Evolutionary conservation across 1,140 invertebrate species (phyloP), one percentile per base, ranked within the genome.

Genomic region (Oreohelix idahoensis): DNA sequence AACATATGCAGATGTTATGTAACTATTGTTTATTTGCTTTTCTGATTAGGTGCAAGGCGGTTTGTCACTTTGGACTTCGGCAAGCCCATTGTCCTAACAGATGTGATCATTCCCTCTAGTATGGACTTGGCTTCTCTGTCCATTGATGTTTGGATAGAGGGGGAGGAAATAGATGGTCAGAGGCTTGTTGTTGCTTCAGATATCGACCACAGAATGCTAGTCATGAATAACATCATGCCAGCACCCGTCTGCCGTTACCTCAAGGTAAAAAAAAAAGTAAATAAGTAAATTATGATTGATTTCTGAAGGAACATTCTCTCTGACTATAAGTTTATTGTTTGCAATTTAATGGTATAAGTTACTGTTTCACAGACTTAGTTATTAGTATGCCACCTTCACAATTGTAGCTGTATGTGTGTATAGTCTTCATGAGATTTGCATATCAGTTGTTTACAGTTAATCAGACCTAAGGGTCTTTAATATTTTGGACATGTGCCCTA

Each of bases 31-130:
- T 29, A 32, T n/a, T 42, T 17, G 63, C 23, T 23, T 71, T 63
- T 53, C 11, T 87, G 53, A 83, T 58, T 96, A 86, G 96, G 96
- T 58, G 93, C 93, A 17, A 90, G 94, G 70, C 86, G 97, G 83
- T 98, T 97, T 93, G 96, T 98, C 70, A 96, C 97, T 17, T 93
- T 98, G 23, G 97, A 98, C 93, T 97, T 98, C 92, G 97, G 97
- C 35, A 95, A 96, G 84, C 95, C 96, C 1, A 93, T 98, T 70
- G 92, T 97, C 0, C 94, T 98, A 10, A 98, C 97, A 0, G 97
- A 98, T 91, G 93, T 98, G 83, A 93, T 97, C 86, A 96, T 98
- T 86, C 97, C 97, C 23, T 94, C 96, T 0, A 98, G 96, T 90
- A 94, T 95, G 81, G 97, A 98, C 90, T 92, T 98, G 49, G 95